Conservation (phyloP, 2,888 invertebrate genomes). For the Exocentrus adspersus region DNA sequence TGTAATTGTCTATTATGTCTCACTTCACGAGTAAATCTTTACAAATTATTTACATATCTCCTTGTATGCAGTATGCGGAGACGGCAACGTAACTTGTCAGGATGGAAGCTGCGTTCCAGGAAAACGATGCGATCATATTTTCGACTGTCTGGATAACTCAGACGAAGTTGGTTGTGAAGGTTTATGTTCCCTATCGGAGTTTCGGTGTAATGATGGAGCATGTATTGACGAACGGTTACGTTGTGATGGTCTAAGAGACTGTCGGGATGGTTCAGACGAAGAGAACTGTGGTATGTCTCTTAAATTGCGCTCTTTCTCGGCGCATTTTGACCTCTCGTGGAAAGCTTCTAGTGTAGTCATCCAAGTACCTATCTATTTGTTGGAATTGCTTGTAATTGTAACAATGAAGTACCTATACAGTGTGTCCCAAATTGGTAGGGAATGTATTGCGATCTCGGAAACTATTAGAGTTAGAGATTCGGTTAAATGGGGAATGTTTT, state of each 20-base stretch:
- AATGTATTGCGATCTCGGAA: too few relatives aligned
- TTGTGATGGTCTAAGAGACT: constrained; percentile 67
- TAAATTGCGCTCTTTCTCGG: constrained; percentile 23
- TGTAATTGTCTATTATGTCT: too few relatives aligned
- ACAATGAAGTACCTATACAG: too few relatives aligned
- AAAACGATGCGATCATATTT: constrained; percentile 64
- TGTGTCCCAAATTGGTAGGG: too few relatives aligned
- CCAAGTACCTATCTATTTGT: constrained; percentile 1
- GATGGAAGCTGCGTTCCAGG: constrained; percentile 64
- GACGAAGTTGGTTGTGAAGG: constrained; percentile 74
- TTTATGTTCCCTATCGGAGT: constrained; percentile 43
- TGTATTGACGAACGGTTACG: constrained; percentile 66
- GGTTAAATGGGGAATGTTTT: too few relatives aligned
- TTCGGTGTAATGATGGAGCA: constrained; percentile 55
- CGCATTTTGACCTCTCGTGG: constrained; percentile 4
- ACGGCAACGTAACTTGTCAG: constrained; percentile 66
- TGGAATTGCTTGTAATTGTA: constrained; percentile 5
- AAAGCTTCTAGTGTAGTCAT: constrained; percentile 8
- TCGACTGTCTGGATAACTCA: constrained; percentile 81
- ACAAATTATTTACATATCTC: too few relatives aligned
- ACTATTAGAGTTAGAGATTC: too few relatives aligned
- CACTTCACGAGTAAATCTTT: too few relatives aligned
- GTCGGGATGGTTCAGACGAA: constrained; percentile 71
- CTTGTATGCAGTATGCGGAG: constrained; percentile 61
- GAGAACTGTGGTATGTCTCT: constrained; percentile 62